Conservation (phyloP, 2,888 invertebrate genomes). For the Chironomus tentans region DNA sequence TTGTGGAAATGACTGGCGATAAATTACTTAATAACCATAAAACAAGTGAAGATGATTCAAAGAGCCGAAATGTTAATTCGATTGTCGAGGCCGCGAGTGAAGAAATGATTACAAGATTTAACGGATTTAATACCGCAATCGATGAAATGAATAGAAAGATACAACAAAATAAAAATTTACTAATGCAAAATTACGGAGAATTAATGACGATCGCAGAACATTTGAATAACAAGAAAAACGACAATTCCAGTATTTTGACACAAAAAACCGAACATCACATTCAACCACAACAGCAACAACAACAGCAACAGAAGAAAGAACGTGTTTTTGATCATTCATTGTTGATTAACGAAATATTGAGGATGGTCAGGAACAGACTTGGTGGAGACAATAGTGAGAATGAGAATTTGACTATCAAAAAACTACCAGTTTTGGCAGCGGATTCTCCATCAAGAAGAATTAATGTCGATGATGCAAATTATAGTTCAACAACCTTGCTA, state of each 20-base stretch:
- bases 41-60: neutral
- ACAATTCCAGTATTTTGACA: neutral
- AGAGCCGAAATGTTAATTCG: neutral
- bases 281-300: neutral
- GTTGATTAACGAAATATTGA: conserved; percentile 7
- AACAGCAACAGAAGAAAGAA: neutral
- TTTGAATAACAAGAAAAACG: neutral
- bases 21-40: too few species aligned
- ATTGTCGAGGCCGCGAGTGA: neutral
- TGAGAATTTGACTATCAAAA: neutral
- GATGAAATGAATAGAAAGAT: neutral
- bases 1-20: too few species aligned
- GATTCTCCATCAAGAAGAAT: neutral
- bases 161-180: neutral
- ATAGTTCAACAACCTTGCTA: neutral
- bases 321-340: neutral
- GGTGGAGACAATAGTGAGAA: neutral
- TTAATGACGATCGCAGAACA: neutral
- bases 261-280: too few species aligned
- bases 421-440: neutral
- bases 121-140: neutral
- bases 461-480: neutral
- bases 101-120: neutral
- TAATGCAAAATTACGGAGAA: neutral
- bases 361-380: neutral